Percentiles rank a stretch among this genome's conserved stretches.
Evolutionary conservation across 2,113 vertebrate species (phyloP).

Genomic region (Alligator mississippiensis): DNA sequence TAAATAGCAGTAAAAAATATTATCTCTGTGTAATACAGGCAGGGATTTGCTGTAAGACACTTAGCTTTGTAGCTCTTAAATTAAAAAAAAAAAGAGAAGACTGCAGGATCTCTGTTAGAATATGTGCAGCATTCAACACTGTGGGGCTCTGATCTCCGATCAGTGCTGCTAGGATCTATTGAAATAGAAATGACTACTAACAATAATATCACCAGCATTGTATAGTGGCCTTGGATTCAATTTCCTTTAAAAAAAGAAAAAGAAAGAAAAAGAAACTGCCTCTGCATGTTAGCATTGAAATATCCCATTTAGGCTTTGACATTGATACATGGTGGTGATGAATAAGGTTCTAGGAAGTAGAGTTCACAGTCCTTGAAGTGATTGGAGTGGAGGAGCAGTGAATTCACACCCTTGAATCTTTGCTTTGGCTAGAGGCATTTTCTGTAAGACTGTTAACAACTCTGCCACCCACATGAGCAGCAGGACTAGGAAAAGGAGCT

Average conservation of each 20-base stretch:
- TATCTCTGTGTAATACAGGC: background rate
- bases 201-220: background rate
- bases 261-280: background rate
- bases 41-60: constrained; percentile 64
- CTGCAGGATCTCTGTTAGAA: constrained; percentile 41
- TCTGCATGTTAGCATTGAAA: background rate
- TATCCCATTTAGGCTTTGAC: background rate
- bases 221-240: background rate
- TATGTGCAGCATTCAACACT: constrained; percentile 37
- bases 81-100: background rate
- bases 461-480: background rate
- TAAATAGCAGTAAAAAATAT: background rate
- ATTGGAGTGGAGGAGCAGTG: background rate
- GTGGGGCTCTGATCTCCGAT: constrained; percentile 15
- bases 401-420: background rate
- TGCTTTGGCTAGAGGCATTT: background rate
- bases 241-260: background rate
- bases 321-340: fast-evolving
- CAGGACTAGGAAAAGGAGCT: background rate
- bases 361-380: background rate
- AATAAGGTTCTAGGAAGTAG: background rate
- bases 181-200: constrained; percentile 45
- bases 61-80: constrained; percentile 55
- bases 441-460: background rate
- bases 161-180: background rate